phyloP scores from a whole-genome alignment of 1,140 invertebrate genomes.

The Ditylenchus dipsaci region DNA sequence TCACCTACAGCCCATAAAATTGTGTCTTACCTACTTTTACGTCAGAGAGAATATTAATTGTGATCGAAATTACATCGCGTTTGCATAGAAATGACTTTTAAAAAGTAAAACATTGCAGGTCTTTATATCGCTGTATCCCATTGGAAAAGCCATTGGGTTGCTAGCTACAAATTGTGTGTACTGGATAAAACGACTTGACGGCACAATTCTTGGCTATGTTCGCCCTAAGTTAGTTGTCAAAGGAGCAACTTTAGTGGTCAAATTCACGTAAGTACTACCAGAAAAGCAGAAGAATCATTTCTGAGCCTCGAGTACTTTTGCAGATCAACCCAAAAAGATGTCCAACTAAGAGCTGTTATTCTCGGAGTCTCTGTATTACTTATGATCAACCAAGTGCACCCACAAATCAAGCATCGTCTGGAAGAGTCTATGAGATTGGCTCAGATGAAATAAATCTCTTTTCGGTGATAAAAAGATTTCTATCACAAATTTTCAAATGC shows the following conservation, averaged over 20 bases:
- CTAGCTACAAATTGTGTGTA: conserved; percentile 43
- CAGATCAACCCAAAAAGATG: conserved; percentile 20
- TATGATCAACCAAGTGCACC: conserved; percentile 15
- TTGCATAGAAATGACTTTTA: too few relatives aligned
- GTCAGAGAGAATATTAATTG: too few relatives aligned
- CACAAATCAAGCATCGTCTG: conserved; percentile 7
- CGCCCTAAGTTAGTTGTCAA: conserved; percentile 43
- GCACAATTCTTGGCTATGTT: conserved; percentile 41
- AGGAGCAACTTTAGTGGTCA: conserved; percentile 39
- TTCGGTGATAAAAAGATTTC: too few relatives aligned
- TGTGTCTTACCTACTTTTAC: too few relatives aligned
- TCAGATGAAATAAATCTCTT: background rate
- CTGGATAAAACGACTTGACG: conserved; percentile 34
- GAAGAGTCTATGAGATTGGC: background rate
- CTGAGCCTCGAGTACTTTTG: background rate
- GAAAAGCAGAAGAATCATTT: background rate
- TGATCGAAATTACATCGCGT: too few relatives aligned
- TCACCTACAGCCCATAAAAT: too few relatives aligned
- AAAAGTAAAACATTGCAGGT: conserved; percentile 10
- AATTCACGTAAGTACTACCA: conserved; percentile 33
- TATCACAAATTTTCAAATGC: too few relatives aligned
- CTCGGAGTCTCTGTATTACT: conserved; percentile 15
- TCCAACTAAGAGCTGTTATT: conserved; percentile 18
- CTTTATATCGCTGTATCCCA: conserved; percentile 31
- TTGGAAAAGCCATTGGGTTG: conserved; percentile 40